A percentile compares a stretch with the other conserved stretches of the same genome.
phyloP scores from a whole-genome alignment of 1,140 invertebrate genomes.

The Bilobella aurantiaca region DNA sequence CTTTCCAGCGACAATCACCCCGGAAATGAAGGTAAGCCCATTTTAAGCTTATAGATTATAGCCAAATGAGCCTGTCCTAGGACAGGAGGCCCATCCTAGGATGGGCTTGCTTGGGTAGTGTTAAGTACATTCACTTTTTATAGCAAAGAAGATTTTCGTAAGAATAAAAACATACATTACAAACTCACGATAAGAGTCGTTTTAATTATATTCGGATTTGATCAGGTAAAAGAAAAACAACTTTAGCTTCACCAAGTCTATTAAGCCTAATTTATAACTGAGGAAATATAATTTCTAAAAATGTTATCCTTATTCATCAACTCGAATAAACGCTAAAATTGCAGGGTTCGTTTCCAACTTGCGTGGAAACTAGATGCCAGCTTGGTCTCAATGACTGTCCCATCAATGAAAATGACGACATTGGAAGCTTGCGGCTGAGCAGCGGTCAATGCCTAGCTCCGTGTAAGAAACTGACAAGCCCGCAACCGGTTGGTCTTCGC shows the following conservation, averaged over 20 bases:
- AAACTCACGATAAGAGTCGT: neutral
- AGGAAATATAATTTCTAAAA: neutral
- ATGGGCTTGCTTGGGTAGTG: no score
- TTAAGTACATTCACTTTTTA: no score
- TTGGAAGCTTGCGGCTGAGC: constrained; percentile 24
- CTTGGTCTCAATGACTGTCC: constrained; percentile 18
- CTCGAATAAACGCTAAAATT: neutral
- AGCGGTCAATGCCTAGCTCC: neutral
- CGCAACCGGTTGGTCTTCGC: neutral
- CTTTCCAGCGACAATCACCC: constrained; percentile 26
- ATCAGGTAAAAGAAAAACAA: no score
- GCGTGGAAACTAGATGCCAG: constrained; percentile 18
- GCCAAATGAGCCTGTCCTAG: no score
- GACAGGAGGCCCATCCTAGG: no score
- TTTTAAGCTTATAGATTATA: no score
- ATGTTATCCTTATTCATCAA: neutral
- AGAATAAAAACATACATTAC: no score
- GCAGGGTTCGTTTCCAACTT: constrained; percentile 10
- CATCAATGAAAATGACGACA: constrained; percentile 8
- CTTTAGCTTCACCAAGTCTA: no score
- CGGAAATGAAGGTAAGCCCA: constrained; percentile 20
- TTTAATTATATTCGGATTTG: no score
- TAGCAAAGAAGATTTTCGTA: no score
- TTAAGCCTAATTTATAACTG: no score
- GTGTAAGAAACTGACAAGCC: neutral